Evolutionary conservation across 1,140 invertebrate genomes (phyloP), one percentile per base, ranked within the genome.

Genomic region (Brachionus angularis): DNA sequence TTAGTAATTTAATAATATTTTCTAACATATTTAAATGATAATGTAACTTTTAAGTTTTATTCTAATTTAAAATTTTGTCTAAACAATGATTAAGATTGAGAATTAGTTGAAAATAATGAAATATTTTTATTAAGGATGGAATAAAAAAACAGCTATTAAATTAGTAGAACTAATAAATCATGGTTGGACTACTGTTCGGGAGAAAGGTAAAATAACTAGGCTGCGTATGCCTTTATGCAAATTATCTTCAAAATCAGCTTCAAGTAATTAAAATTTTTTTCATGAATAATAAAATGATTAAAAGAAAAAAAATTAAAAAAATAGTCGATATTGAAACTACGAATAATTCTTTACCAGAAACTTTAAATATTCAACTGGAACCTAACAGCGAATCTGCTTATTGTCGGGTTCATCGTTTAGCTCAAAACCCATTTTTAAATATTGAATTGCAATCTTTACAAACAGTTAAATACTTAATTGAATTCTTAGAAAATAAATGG

Each of bases 141-240:
- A 67, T 23, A 47, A 47, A 67, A 67, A 67, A 50, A 67, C 62
- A 34, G 39, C 62, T 12, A 50, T 67, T 25, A 67, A 67, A 67
- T 50, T 67, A 18, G 62, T 67, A n/a, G 62, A 67, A n/a, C 23
- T 67, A 0, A 67, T 67, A 4, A 46, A 67, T 18, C 62, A 47
- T 50, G 62, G 62, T 12, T 67, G 62, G 62, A 67, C 62, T 7
- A 67, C 62, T 47, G 62, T 67, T 0, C 33, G 62, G 33, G 62
- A 67, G 36, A 67, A 67, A 50, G 62, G 62, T 12, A 67, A 67
- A 67, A 67, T 67, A 49, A 67, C 42, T 36, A 39, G 62, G 3
- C 62, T 67, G 42, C 21, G 62, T 47, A 46, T 67, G 62, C 62
- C 62, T 10, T 47, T 67, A 21, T 67, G 62, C 18, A 50, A 67